Evolutionary conservation across 2,113 vertebrate species (phyloP), one percentile per base, ranked within the genome.

Genomic region (Paracanthobrama guichenoti): DNA sequence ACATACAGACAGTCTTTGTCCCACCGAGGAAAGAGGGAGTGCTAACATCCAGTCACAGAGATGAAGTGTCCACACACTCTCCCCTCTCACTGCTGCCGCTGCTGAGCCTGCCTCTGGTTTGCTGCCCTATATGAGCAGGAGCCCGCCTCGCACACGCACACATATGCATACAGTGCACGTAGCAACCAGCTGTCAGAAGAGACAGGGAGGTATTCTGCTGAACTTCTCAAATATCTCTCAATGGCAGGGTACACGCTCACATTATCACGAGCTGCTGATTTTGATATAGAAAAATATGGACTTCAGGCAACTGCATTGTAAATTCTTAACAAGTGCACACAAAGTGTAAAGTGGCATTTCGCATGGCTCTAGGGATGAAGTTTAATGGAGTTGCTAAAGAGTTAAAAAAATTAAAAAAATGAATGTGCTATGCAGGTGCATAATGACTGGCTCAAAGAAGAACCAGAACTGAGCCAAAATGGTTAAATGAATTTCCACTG

Each of bases 1-100:
- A 94, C 93, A 88, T 94, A 94, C 93, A 89, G 90, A 91, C 81
- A 92, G 88, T 90, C 89, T 94, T 88, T 84, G 91, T 94, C 92
- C 94, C 75, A 74, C 89, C 82, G 92, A 85, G 90, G 91, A 91
- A 80, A 92, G 89, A 90, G 93, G 90, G 87, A 91, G 89, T 22
- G 88, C 82, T 87, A 93, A 91, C 93, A 94, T 95, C 91, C 91
- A 92, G 91, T 90, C 89, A 85, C 87, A 83, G 86, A 89, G 81
- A 59, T 90, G 86, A 87, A 83, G 88, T 90, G 86, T 88, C 81
- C 89, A 87, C 87, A 73, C 80, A 57, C 74, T 39, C 42, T 53
- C 88, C 88, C 90, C n/a, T 83, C 74, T 73, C 84, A 86, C 90
- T 90, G 87, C 91, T 88, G 87, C 48, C 84, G 81, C 90, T 84